phyloP scores from a whole-genome alignment of 2,113 vertebrate genomes.

The Nothoprocta pentlandii region DNA sequence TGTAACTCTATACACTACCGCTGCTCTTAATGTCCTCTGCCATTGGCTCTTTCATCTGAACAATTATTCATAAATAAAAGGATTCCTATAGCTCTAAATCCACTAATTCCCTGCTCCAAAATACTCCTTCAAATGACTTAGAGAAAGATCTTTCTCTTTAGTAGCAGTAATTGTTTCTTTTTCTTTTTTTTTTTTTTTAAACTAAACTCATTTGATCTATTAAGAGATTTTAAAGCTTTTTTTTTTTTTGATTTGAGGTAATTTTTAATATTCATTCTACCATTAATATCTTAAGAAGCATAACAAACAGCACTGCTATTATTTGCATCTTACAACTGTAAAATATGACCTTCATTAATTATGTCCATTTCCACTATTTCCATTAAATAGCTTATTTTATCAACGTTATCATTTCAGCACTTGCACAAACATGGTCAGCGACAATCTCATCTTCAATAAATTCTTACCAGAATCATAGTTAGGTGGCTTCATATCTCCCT shows the following conservation, averaged over 20 bases:
- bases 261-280: neutral
- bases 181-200: neutral
- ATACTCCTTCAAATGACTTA: neutral
- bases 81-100: neutral
- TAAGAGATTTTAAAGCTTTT: neutral
- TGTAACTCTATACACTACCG: neutral
- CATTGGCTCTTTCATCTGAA: neutral
- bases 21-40: neutral
- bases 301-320: neutral
- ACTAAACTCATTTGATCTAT: neutral
- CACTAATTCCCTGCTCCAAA: neutral
- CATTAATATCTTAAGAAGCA: neutral
- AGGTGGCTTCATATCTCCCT: conserved; percentile 97
- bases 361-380: neutral
- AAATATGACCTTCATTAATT: neutral
- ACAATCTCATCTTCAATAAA: neutral
- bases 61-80: neutral
- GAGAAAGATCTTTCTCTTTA: neutral
- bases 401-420: neutral
- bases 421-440: neutral
- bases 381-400: neutral
- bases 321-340: neutral
- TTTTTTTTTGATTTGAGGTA: conserved; percentile 1
- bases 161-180: neutral
- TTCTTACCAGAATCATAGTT: conserved; percentile 97